A percentile compares a stretch with the other conserved stretches of the same genome.
Conservation (phyloP, 2,888 invertebrate genomes). For the Hyposoter dolosus region DNA sequence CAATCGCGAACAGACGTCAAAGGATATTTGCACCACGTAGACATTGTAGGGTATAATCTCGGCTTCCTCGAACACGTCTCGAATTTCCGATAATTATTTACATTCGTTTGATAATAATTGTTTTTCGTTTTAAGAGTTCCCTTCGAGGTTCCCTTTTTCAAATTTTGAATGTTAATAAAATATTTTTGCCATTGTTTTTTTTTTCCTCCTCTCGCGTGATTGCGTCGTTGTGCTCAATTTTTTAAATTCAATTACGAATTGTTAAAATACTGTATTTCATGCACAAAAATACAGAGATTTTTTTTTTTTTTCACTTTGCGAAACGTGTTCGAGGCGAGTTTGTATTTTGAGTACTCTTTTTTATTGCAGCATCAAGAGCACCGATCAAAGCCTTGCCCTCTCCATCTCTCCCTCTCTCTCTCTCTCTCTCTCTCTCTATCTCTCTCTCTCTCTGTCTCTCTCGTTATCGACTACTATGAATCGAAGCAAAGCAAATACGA, state of each 20-base stretch:
- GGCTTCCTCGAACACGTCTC: conserved; percentile 49
- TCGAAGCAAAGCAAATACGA: conserved; percentile 45
- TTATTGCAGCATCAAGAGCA: conserved; percentile 16
- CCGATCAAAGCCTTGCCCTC: conserved; percentile 58
- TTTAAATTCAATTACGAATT: background rate
- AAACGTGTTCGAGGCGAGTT: background rate
- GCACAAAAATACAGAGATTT: background rate
- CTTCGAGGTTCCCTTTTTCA: background rate
- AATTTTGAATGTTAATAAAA: background rate
- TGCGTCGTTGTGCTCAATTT: background rate
- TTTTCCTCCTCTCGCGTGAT: background rate
- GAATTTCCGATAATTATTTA: conserved; percentile 2
- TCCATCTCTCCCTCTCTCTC: background rate
- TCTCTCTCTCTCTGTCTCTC: background rate
- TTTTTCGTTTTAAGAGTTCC: background rate
- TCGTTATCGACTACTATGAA: conserved; percentile 3
- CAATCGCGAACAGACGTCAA: conserved; percentile 31
- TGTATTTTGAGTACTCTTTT: background rate
- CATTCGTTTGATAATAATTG: background rate
- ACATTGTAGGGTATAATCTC: conserved; percentile 62
- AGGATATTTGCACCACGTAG: conserved; percentile 62
- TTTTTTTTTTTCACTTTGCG: background rate
- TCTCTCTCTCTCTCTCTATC: background rate
- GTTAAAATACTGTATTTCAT: background rate
- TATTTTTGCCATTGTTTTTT: background rate